Evolutionary conservation across 2,797 vertebrate species (phyloP).

Genomic region (Onychomys torridus): DNA sequence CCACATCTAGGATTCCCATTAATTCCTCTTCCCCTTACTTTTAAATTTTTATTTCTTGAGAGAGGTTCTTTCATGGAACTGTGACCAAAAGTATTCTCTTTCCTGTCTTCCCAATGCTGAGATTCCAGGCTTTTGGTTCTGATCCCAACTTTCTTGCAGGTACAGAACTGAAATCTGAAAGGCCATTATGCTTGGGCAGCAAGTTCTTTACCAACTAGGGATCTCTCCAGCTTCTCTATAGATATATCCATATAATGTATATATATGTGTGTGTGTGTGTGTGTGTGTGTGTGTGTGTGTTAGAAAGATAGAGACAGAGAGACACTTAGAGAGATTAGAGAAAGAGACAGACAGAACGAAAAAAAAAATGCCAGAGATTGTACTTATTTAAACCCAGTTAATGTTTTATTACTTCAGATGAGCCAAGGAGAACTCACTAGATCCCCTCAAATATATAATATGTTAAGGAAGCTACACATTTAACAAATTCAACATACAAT

Average conservation of each 20-base stretch:
- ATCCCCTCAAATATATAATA: not conserved
- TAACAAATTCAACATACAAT: not conserved
- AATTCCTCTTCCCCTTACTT: not conserved
- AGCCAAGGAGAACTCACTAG: not conserved
- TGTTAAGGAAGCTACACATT: not conserved
- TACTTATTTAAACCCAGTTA: not conserved
- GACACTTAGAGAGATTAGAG: not conserved
- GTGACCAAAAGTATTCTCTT: not conserved
- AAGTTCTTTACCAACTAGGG: not conserved
- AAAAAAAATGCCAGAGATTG: not conserved
- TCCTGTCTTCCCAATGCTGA: not conserved
- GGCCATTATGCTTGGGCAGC: not conserved
- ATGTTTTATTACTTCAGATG: not conserved
- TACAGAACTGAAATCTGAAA: not conserved
- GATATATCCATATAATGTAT: not conserved
- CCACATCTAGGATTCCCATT: not conserved
- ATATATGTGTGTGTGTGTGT: not conserved
- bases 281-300: not conserved
- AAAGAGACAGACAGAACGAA: not conserved
- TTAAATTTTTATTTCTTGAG: not conserved
- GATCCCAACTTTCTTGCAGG: not conserved
- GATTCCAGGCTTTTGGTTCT: not conserved
- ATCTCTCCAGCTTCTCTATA: not conserved
- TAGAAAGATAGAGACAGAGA: not conserved
- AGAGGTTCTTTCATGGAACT: not conserved